Evolutionary conservation across 2,797 vertebrate genomes (phyloP).

Genomic region (Aldrovandia affinis): DNA sequence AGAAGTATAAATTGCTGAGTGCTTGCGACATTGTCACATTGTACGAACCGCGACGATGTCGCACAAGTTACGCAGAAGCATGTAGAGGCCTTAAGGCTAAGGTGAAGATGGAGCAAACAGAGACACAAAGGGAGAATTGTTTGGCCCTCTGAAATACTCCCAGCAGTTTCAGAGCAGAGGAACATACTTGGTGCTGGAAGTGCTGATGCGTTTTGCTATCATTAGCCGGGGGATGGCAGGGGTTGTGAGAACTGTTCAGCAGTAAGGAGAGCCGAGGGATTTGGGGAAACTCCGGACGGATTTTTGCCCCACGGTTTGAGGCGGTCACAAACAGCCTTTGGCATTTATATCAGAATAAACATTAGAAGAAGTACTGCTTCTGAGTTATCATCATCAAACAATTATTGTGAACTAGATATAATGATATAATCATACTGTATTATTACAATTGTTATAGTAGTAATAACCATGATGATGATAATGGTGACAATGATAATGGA

Average conservation of each 20-base stretch:
- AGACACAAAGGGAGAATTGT: neutral
- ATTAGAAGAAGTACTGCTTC: conserved; percentile 13
- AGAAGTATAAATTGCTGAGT: no score
- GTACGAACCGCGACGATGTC: no score
- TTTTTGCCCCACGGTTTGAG: conserved; percentile 68
- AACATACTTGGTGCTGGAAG: conserved; percentile 56
- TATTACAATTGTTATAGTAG: neutral
- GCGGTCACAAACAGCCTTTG: conserved; percentile 39
- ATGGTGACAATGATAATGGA: neutral
- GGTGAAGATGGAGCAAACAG: neutral
- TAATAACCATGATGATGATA: neutral
- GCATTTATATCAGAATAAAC: neutral
- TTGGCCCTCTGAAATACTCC: conserved; percentile 45
- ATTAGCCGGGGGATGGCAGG: conserved; percentile 56
- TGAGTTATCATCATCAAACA: neutral
- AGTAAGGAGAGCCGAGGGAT: conserved; percentile 57
- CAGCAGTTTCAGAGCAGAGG: conserved; percentile 59
- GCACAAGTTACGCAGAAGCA: no score
- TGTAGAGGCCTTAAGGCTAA: no score
- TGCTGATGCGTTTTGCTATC: conserved; percentile 57
- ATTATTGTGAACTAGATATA: neutral
- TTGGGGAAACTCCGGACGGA: conserved; percentile 59
- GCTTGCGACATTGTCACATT: no score
- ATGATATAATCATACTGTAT: neutral
- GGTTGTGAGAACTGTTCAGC: conserved; percentile 55